Conservation (phyloP, 2,888 invertebrate genomes). For the Argyresthia goedartella region DNA sequence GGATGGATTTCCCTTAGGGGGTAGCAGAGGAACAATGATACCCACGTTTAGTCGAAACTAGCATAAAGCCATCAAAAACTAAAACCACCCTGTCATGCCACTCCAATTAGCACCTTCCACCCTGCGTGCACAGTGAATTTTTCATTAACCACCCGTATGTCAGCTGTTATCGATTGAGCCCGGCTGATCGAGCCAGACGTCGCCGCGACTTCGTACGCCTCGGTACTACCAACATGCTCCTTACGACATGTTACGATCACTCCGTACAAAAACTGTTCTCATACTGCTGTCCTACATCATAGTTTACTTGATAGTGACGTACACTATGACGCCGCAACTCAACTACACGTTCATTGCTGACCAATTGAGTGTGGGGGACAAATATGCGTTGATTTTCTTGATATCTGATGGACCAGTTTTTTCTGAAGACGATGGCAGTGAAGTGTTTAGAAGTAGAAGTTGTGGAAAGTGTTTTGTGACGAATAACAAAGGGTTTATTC, state of each 20-base stretch:
- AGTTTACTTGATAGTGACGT: conserved; percentile 26
- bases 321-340: conserved; percentile 21
- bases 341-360: conserved; percentile 29
- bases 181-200: not conserved
- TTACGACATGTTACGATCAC: not conserved
- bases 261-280: conserved; percentile 11
- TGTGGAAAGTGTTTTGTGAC: conserved; percentile 41
- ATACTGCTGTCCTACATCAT: conserved; percentile 26
- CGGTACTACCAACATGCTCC: not conserved
- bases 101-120: not conserved
- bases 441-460: conserved; percentile 23
- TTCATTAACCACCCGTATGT: not conserved
- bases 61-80: not conserved
- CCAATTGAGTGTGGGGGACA: conserved; percentile 29
- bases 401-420: conserved; percentile 21
- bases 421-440: conserved; percentile 31
- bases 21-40: too few species aligned
- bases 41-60: too few species aligned
- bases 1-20: too few species aligned
- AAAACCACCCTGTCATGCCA: not conserved
- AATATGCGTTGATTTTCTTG: conserved; percentile 33
- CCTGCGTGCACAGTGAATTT: not conserved
- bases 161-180: not conserved
- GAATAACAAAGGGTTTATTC: conserved; percentile 39
- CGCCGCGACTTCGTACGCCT: not conserved